These are phyloP conservation scores for Drosophila melanica DNA, from an alignment of 1,140 invertebrate species.

Conservation along the genomic window DNA sequence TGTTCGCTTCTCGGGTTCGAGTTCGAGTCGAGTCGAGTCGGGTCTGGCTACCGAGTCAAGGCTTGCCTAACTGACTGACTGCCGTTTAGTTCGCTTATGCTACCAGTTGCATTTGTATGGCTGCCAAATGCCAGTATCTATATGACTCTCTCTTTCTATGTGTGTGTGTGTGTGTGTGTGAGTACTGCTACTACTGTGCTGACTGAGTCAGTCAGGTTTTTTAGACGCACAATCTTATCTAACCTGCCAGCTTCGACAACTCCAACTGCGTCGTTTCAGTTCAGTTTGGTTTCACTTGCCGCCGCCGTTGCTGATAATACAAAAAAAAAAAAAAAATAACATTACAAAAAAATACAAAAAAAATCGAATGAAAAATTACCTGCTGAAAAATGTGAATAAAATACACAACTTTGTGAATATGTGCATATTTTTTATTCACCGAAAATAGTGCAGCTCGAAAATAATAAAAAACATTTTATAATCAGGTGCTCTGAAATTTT, in stretches of 20 bases:
- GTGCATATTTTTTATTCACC: neutral
- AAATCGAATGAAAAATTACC: neutral
- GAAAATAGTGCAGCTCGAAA: too few relatives aligned
- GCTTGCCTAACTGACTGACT: slow-evolving; percentile 51
- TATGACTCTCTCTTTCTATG: neutral
- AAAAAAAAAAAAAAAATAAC: slow-evolving; percentile 12
- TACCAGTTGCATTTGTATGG: slow-evolving; percentile 48
- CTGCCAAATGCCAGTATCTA: slow-evolving; percentile 41
- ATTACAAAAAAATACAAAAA: neutral
- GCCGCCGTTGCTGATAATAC: slow-evolving; percentile 67
- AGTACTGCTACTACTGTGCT: slow-evolving; percentile 37
- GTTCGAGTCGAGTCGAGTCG: neutral
- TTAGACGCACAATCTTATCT: slow-evolving; percentile 81
- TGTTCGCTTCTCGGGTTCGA: slow-evolving; percentile 5
- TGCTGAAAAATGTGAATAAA: neutral
- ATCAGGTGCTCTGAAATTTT: too few relatives aligned
- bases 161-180: slow-evolving; percentile 29
- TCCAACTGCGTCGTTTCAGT: slow-evolving; percentile 43
- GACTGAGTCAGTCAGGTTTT: slow-evolving; percentile 61
- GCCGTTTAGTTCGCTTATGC: slow-evolving; percentile 48
- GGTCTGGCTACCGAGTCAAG: slow-evolving; percentile 20
- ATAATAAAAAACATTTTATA: too few relatives aligned
- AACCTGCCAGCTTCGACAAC: slow-evolving; percentile 66
- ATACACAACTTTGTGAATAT: neutral
- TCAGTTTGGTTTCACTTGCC: slow-evolving; percentile 71